Evolutionary conservation across 2,888 invertebrate species (phyloP).

Genomic region (Callinectes sapidus): DNA sequence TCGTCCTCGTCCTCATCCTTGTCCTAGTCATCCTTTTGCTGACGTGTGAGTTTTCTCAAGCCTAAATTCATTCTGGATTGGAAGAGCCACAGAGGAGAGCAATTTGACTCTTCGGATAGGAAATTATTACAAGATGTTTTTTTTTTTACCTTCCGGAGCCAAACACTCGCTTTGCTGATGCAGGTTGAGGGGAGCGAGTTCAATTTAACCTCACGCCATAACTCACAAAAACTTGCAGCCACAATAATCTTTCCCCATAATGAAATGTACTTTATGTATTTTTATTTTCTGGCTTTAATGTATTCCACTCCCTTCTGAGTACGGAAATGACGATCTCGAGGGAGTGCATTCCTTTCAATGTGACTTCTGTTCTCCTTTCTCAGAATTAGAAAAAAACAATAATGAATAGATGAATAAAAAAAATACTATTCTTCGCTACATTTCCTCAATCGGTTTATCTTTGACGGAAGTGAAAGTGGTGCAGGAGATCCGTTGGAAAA

Average conservation of each 20-base stretch:
- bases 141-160: background rate
- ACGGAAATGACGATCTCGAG: background rate
- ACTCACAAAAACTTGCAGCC: background rate
- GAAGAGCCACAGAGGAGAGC: background rate
- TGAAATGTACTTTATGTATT: background rate
- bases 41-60: background rate
- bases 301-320: background rate
- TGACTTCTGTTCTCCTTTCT: background rate
- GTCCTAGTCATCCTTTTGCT: too few species aligned
- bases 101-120: slow-evolving; percentile 14
- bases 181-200: background rate
- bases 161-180: background rate
- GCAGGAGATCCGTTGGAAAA: background rate
- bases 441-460: background rate
- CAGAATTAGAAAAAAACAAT: background rate
- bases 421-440: background rate
- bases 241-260: background rate
- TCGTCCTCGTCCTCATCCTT: background rate
- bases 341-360: background rate
- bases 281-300: background rate
- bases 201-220: background rate
- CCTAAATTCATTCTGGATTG: background rate
- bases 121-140: background rate
- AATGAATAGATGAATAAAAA: too few species aligned
- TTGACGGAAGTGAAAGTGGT: background rate